Conservation (phyloP, 2,113 vertebrate genomes). For the Vulpes lagopus region DNA sequence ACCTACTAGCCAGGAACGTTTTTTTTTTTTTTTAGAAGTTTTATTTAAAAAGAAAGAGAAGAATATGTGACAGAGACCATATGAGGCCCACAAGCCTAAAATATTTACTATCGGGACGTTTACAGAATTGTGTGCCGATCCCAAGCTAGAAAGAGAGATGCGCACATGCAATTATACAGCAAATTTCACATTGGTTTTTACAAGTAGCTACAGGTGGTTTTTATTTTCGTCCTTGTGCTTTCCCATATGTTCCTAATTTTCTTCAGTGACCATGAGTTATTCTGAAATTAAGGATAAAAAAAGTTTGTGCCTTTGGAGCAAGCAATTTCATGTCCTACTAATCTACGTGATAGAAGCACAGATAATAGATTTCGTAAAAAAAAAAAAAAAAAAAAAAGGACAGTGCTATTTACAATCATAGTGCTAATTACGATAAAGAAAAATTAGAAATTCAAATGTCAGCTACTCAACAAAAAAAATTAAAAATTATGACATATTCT, state of each 20-base stretch:
- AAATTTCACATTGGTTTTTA: not conserved
- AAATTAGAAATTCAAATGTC: not conserved
- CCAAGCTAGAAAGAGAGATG: not conserved
- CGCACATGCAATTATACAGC: not conserved
- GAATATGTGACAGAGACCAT: not conserved
- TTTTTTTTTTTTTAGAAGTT: not conserved
- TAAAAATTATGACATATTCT: not conserved
- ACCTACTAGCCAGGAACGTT: not conserved
- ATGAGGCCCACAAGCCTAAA: not conserved
- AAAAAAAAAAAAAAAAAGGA: not conserved
- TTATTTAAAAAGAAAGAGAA: not conserved
- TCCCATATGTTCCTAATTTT: not conserved
- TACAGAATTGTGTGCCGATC: not conserved
- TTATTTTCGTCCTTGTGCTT: not conserved
- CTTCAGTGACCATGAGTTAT: not conserved
- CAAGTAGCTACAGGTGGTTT: not conserved
- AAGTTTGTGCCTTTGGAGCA: not conserved
- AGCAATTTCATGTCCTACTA: not conserved
- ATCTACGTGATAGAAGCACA: not conserved
- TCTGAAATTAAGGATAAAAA: slow-evolving; percentile 18
- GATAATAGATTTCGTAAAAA: not conserved
- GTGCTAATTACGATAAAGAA: not conserved
- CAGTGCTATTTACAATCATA: not conserved
- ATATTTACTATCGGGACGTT: not conserved
- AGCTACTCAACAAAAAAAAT: not conserved